A percentile compares a stretch with the other conserved stretches of the same genome.
These are phyloP conservation scores for Myotis myotis DNA, from an alignment of 2,797 vertebrate species.

Conservation along the genomic window DNA sequence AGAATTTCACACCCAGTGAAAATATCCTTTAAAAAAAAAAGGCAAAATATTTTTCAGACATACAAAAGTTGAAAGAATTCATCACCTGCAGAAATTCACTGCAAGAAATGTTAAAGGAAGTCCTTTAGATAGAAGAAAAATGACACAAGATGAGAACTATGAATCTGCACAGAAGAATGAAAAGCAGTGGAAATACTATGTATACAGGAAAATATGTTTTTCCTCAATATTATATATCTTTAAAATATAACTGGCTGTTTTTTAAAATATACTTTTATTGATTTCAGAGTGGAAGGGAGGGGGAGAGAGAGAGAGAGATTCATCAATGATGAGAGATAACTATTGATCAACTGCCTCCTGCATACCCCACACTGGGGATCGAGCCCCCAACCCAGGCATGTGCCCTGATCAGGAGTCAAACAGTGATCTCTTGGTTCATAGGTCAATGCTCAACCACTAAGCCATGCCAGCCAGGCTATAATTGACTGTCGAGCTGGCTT, in stretches of 20 bases:
- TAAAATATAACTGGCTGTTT: background rate
- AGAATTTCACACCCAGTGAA: background rate
- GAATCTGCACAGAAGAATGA: background rate
- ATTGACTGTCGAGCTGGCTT: background rate
- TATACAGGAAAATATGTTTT: background rate
- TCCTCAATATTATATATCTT: background rate
- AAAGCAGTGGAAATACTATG: background rate
- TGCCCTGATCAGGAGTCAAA: too few species aligned
- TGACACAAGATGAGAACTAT: background rate
- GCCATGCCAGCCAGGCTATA: background rate
- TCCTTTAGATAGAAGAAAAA: background rate
- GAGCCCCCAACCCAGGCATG: too few species aligned
- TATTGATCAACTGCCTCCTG: too few species aligned
- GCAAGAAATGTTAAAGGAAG: background rate
- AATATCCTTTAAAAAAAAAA: conserved; percentile 20
- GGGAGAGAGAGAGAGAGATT: too few species aligned
- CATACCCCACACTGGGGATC: too few species aligned
- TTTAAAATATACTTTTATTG: too few species aligned
- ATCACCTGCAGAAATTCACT: background rate
- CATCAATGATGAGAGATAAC: too few species aligned
- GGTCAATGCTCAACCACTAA: too few species aligned
- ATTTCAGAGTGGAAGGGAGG: too few species aligned
- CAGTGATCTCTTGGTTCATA: too few species aligned
- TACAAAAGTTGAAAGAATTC: background rate
- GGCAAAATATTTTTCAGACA: background rate